phyloP scores from a whole-genome alignment of 2,888 invertebrate species.

The Alcis repandata region DNA sequence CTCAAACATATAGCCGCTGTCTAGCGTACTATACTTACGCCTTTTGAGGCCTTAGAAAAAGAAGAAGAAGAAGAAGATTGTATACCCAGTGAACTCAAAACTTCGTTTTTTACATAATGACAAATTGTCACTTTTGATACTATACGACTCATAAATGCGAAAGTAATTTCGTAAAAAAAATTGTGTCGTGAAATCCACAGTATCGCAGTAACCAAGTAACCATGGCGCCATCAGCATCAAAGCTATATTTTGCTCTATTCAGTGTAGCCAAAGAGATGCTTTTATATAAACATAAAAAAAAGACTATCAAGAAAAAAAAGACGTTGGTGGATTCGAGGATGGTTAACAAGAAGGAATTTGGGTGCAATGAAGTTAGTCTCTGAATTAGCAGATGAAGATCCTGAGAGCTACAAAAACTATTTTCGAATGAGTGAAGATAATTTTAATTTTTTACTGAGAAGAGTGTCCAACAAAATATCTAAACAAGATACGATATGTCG shows the following conservation, averaged over 20 bases:
- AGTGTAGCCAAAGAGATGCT: slow-evolving; percentile 19
- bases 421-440: slow-evolving; percentile 35
- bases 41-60: too few relatives aligned
- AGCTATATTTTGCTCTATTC: slow-evolving; percentile 19
- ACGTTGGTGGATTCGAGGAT: slow-evolving; percentile 37
- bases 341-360: slow-evolving; percentile 33
- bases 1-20: too few relatives aligned
- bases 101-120: too few relatives aligned
- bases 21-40: too few relatives aligned
- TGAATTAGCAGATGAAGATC: slow-evolving; percentile 33
- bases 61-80: too few relatives aligned
- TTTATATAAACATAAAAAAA: slow-evolving; percentile 30
- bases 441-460: slow-evolving; percentile 28
- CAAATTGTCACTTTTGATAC: too few relatives aligned
- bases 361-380: slow-evolving; percentile 30
- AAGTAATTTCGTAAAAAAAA: too few relatives aligned
- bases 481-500: slow-evolving; percentile 27
- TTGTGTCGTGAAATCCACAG: too few relatives aligned
- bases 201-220: too few relatives aligned
- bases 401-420: slow-evolving; percentile 33
- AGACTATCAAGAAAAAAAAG: slow-evolving; percentile 31
- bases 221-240: slow-evolving; percentile 8
- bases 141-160: too few relatives aligned
- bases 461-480: slow-evolving; percentile 22
- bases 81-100: too few relatives aligned